Percentiles rank a stretch among this genome's conserved stretches.
Evolutionary conservation across 2,888 invertebrate genomes (phyloP).

Genomic region (Dendrolimus houi): DNA sequence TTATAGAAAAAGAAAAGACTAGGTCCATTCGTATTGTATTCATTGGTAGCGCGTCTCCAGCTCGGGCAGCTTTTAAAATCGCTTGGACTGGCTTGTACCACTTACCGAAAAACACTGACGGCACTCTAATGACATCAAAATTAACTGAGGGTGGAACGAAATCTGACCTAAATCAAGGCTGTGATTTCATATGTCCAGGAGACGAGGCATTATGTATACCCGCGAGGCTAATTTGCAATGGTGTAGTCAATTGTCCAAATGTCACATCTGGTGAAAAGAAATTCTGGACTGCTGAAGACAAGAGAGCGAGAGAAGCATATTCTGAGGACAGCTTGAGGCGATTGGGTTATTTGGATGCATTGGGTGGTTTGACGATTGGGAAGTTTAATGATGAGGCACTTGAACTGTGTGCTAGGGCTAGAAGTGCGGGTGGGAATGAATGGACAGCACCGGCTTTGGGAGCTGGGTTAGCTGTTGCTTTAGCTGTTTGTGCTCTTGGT

Average conservation of each 20-base stretch:
- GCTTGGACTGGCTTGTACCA: slow-evolving; percentile 94
- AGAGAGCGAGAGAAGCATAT: slow-evolving; percentile 71
- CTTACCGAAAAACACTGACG: slow-evolving; percentile 88
- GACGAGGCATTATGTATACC: slow-evolving; percentile 90
- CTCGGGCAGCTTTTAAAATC: slow-evolving; percentile 89
- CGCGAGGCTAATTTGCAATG: slow-evolving; percentile 89
- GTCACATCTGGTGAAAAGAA: slow-evolving; percentile 72
- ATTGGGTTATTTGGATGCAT: slow-evolving; percentile 71
- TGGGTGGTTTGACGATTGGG: slow-evolving; percentile 55
- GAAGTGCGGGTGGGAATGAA: slow-evolving; percentile 64
- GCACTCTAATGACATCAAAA: slow-evolving; percentile 85
- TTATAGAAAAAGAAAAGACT: slow-evolving; percentile 77
- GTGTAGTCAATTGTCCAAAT: slow-evolving; percentile 91
- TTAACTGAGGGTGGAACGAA: slow-evolving; percentile 78
- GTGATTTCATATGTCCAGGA: slow-evolving; percentile 93
- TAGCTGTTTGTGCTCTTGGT: slow-evolving; percentile 74
- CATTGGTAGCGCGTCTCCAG: slow-evolving; percentile 85
- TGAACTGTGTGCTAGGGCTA: slow-evolving; percentile 80
- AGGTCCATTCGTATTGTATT: slow-evolving; percentile 83
- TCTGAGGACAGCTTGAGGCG: slow-evolving; percentile 78
- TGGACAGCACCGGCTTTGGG: slow-evolving; percentile 80
- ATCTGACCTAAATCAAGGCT: slow-evolving; percentile 70
- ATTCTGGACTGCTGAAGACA: slow-evolving; percentile 67
- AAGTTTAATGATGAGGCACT: slow-evolving; percentile 85
- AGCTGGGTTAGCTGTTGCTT: slow-evolving; percentile 73